These are phyloP conservation scores for Crotalus tigris DNA, from an alignment of 2,113 vertebrate genomes.

Conservation along the genomic window DNA sequence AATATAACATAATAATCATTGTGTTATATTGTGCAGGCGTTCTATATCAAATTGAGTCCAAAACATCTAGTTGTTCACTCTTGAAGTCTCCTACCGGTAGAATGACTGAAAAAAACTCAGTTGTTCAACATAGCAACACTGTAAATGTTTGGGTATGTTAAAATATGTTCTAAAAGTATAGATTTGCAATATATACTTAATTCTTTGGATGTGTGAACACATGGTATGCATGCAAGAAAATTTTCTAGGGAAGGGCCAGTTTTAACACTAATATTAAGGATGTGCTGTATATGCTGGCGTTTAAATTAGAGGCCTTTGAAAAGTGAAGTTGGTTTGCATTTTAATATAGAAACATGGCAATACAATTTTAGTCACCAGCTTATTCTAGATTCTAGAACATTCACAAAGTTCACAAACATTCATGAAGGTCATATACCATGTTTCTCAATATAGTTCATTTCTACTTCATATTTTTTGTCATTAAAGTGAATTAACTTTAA, in stretches of 20 bases:
- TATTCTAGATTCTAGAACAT: not conserved
- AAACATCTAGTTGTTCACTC: not conserved
- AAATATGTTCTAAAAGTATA: not conserved
- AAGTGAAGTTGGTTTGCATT: not conserved
- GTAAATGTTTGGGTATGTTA: slow-evolving; percentile 14
- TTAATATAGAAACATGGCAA: not conserved
- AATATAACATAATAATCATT: slow-evolving; percentile 34
- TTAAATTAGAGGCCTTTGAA: not conserved
- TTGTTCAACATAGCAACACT: not conserved
- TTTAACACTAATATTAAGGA: not conserved
- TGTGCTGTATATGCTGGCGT: not conserved
- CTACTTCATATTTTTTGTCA: not conserved
- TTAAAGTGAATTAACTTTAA: not conserved
- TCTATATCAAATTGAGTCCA: slow-evolving; percentile 36
- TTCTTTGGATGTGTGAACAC: not conserved
- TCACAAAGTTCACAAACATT: slow-evolving; percentile 18
- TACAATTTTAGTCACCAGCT: not conserved
- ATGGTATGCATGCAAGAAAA: not conserved
- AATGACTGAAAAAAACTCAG: not conserved
- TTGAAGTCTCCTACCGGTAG: slow-evolving; percentile 18
- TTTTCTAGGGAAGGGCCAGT: not conserved
- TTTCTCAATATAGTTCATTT: not conserved
- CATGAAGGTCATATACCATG: not conserved
- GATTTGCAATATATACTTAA: not conserved
- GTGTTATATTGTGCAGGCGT: slow-evolving; percentile 16